These are phyloP conservation scores for Adelges cooleyi DNA, from an alignment of 1,140 invertebrate species.

Conservation along the genomic window DNA sequence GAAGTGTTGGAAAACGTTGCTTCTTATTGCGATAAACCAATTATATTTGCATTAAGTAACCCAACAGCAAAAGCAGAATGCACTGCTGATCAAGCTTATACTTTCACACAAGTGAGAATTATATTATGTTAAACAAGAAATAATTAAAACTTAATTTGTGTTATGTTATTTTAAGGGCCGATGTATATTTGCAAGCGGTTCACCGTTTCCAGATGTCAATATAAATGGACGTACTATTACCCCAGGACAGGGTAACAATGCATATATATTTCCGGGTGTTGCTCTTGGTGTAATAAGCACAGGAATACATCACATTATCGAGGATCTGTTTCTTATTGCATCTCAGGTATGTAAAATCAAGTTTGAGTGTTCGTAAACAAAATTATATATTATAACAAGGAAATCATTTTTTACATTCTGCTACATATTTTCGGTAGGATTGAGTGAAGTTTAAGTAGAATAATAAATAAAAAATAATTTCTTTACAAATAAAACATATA, in stretches of 20 bases:
- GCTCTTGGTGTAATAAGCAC: slow-evolving; percentile 79
- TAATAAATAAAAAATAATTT: too few species aligned
- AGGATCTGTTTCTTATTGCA: slow-evolving; percentile 81
- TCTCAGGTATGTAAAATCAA: slow-evolving; percentile 45
- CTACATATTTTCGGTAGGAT: too few species aligned
- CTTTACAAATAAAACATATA: too few species aligned
- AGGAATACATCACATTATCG: slow-evolving; percentile 75
- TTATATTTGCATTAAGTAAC: slow-evolving; percentile 93
- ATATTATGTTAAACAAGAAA: too few species aligned
- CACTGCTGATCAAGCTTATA: slow-evolving; percentile 84
- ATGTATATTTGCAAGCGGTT: slow-evolving; percentile 83
- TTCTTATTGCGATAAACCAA: slow-evolving; percentile 68
- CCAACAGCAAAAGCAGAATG: slow-evolving; percentile 94
- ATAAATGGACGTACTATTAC: slow-evolving; percentile 66
- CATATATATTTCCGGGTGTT: slow-evolving; percentile 92
- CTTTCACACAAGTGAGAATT: slow-evolving; percentile 61
- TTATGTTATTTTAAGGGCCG: too few species aligned
- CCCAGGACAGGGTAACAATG: slow-evolving; percentile 92
- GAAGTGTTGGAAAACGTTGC: slow-evolving; percentile 78
- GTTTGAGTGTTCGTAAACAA: background rate
- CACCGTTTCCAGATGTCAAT: slow-evolving; percentile 73
- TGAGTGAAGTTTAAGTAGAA: too few species aligned
- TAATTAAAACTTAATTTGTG: too few species aligned
- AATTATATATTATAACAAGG: too few species aligned
- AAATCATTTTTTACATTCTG: too few species aligned